Base-by-base conservation (phyloP, 2,113 vertebrate species). In the Centrocercus urophasianus region DNA sequence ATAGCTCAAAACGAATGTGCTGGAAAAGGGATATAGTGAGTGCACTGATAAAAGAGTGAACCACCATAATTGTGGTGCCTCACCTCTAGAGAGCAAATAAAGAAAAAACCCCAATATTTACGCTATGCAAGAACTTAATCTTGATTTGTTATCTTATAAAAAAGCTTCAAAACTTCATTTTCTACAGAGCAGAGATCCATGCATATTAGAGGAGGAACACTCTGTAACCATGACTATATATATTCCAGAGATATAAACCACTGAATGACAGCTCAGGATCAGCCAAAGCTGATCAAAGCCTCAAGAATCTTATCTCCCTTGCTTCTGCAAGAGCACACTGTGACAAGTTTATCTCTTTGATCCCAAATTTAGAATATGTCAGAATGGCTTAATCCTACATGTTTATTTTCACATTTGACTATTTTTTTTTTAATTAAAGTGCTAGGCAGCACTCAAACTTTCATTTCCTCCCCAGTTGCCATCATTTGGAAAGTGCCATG, bases 201-300 rank as follows among this genome's bases (percentile, higher is more conserved):
- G 86, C 83, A 91, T 75, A 30, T 25, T 87, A 50, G 78, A 95
- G 57, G 60, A 93, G 47, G 60, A 94, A 70, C 69, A 65, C 76
- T 77, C 50, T 86, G 90, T 83, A 93, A 84, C 88, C 79, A 75
- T 74, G 76, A 71, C 93, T 95, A 36, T 92, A 36, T 61, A 38
- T 73, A 67, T 92, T 88, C 79, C 72, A 77, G 67, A 34, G 82
- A 84, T 84, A 92, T 81, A 91, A 94, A 92, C 47, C 28, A 54
- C 65, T 61, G 91, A 94, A 81, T 81, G 83, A 95, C 85, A 95
- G 93, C 85, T 89, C 76, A 88, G 87, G 74, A 91, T 94, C 85
- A 94, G 73, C 76, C 88, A 94, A 91, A 91, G 72, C 72, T 84
- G 90, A 96, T 94, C 86, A 89, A 97, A 95, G 88, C 80, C 79